Evolutionary conservation across 37 sponge, comb jelly and placozoan genomes (phyloP).

Genomic region (Oscarella lobularis): DNA sequence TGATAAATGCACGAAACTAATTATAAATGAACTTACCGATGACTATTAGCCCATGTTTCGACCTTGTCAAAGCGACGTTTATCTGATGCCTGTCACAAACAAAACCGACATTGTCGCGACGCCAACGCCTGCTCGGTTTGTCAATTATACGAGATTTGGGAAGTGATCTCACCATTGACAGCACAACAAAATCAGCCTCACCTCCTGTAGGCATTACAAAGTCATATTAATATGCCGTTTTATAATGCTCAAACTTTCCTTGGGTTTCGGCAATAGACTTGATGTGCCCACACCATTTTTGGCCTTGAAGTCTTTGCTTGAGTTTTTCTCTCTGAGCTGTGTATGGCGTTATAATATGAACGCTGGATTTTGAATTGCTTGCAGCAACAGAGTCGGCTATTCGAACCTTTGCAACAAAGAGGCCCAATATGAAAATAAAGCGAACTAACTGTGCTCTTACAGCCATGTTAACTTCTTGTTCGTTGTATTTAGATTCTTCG

Average conservation of each 20-base stretch:
- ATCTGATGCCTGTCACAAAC: background rate
- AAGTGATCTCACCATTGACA: background rate
- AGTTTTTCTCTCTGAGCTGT: slow-evolving; percentile 1
- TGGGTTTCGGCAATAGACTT: no score
- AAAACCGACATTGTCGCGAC: background rate
- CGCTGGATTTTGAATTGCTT: background rate
- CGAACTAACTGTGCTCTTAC: background rate
- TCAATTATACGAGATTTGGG: background rate
- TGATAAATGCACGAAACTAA: background rate
- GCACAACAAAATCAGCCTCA: background rate
- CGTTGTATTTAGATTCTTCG: background rate
- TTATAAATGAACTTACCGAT: background rate
- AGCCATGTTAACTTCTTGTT: background rate
- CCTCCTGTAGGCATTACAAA: no score
- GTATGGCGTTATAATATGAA: background rate
- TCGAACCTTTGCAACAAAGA: background rate
- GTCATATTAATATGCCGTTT: no score
- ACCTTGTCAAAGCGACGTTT: background rate
- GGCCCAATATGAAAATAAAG: background rate
- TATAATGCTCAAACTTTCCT: no score
- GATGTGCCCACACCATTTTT: no score
- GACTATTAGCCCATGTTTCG: background rate
- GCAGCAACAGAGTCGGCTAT: background rate
- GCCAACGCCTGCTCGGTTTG: background rate
- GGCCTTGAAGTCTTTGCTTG: no score